Percentiles rank a stretch among this genome's conserved stretches.
Conservation (phyloP, 1,140 invertebrate species). For the Lordiphosa clarofinis region DNA sequence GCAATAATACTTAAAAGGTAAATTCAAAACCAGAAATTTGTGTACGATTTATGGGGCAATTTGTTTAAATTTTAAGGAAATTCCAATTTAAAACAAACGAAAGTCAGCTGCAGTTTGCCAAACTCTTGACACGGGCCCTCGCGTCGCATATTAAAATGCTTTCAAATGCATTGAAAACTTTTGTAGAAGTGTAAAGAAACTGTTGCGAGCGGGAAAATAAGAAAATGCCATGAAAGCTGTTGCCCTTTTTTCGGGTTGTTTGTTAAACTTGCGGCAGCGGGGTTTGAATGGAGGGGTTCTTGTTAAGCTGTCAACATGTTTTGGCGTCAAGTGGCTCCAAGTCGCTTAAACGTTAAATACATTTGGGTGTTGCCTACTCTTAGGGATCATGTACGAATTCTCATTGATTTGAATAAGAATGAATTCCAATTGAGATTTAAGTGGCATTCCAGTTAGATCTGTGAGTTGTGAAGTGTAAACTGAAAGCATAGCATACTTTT, state of each 20-base stretch:
- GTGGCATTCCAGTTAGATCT: no score
- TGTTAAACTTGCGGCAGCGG: constrained; percentile 45
- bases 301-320: constrained; percentile 73
- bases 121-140: constrained; percentile 23
- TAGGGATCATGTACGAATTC: constrained; percentile 17
- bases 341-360: constrained; percentile 42
- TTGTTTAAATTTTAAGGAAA: constrained; percentile 6
- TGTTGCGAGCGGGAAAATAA: constrained; percentile 7
- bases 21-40: constrained; percentile 5
- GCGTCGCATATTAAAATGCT: constrained; percentile 57
- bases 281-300: constrained; percentile 14
- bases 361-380: constrained; percentile 5
- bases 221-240: constrained; percentile 34
- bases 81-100: constrained; percentile 20
- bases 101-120: constrained; percentile 2
- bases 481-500: constrained; percentile 13
- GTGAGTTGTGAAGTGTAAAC: no score
- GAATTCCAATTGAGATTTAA: constrained; percentile 2
- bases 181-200: constrained; percentile 19
- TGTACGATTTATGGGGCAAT: constrained; percentile 17
- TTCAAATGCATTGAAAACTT: constrained; percentile 57
- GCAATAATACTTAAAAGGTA: constrained; percentile 47
- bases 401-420: no score
- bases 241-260: constrained; percentile 43
- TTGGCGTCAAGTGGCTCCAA: constrained; percentile 58